Evolutionary conservation across 1,140 invertebrate genomes (phyloP).

Genomic region (Popillia japonica): DNA sequence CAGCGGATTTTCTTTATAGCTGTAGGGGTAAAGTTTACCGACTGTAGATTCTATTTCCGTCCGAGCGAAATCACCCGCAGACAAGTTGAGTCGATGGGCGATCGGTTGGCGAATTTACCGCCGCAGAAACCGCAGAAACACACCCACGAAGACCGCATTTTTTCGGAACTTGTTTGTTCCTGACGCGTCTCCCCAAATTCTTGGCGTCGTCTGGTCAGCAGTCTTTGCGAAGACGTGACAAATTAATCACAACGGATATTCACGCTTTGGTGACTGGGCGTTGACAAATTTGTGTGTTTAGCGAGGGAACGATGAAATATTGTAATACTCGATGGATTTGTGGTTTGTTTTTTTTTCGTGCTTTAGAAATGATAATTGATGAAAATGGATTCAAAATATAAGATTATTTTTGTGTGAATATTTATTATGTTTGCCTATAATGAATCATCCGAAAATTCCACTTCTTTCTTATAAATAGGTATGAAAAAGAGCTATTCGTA

Average conservation of each 20-base stretch:
- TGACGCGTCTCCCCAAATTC: constrained; percentile 10
- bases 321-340: neutral
- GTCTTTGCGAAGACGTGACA: neutral
- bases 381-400: too few relatives aligned
- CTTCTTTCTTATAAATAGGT: too few relatives aligned
- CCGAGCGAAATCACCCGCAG: neutral
- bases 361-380: too few relatives aligned
- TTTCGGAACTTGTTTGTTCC: constrained; percentile 11
- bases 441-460: too few relatives aligned
- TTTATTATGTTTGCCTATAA: too few relatives aligned
- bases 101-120: neutral
- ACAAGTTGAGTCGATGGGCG: neutral
- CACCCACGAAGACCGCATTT: constrained; percentile 13
- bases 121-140: neutral
- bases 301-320: neutral
- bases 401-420: too few relatives aligned
- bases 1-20: neutral
- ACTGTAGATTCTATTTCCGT: neutral
- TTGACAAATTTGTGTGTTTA: constrained; percentile 11
- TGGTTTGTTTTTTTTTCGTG: too few relatives aligned
- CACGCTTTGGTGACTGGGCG: neutral
- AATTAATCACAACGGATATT: neutral
- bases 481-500: too few relatives aligned
- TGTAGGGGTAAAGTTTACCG: too few relatives aligned
- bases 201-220: constrained; percentile 7